Percentiles rank a stretch among this genome's conserved stretches.
Conservation (phyloP, 2,113 vertebrate genomes). For the Pelusios castaneus region DNA sequence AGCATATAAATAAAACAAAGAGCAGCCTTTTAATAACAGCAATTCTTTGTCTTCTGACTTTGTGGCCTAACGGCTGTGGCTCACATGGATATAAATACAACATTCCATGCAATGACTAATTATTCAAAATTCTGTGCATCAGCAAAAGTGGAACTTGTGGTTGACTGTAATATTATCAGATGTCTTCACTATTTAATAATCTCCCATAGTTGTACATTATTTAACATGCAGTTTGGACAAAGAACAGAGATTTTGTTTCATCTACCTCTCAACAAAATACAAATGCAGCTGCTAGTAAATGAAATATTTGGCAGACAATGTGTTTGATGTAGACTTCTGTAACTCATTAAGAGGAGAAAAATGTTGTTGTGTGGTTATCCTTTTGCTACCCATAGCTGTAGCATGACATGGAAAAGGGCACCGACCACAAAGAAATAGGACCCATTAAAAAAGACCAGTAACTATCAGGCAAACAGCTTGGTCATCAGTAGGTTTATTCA, state of each 20-base stretch:
- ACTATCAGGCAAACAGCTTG: slow-evolving; percentile 55
- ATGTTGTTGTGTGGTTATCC: slow-evolving; percentile 66
- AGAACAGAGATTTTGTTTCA: slow-evolving; percentile 79
- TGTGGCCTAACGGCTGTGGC: slow-evolving; percentile 82
- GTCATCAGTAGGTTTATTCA: slow-evolving; percentile 68
- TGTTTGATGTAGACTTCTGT: slow-evolving; percentile 67
- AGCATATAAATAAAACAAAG: slow-evolving; percentile 75
- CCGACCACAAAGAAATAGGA: slow-evolving; percentile 48
- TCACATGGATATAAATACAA: slow-evolving; percentile 76
- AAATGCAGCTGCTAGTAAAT: slow-evolving; percentile 79
- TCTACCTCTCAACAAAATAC: slow-evolving; percentile 72
- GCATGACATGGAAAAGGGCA: slow-evolving; percentile 27
- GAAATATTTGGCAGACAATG: slow-evolving; percentile 77
- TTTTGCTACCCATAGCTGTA: slow-evolving; percentile 61
- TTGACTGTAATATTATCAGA: slow-evolving; percentile 77
- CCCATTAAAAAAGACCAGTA: slow-evolving; percentile 20
- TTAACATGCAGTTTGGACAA: slow-evolving; percentile 68
- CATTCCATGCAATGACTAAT: slow-evolving; percentile 79
- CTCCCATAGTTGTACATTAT: slow-evolving; percentile 56
- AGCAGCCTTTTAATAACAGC: slow-evolving; percentile 71
- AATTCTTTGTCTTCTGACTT: slow-evolving; percentile 79
- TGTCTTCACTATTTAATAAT: slow-evolving; percentile 80
- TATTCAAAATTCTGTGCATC: slow-evolving; percentile 77
- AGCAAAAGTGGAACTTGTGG: slow-evolving; percentile 82
- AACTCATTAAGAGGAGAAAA: slow-evolving; percentile 63